Conservation (phyloP, 2,888 invertebrate species). For the Cantharis lateralis region DNA sequence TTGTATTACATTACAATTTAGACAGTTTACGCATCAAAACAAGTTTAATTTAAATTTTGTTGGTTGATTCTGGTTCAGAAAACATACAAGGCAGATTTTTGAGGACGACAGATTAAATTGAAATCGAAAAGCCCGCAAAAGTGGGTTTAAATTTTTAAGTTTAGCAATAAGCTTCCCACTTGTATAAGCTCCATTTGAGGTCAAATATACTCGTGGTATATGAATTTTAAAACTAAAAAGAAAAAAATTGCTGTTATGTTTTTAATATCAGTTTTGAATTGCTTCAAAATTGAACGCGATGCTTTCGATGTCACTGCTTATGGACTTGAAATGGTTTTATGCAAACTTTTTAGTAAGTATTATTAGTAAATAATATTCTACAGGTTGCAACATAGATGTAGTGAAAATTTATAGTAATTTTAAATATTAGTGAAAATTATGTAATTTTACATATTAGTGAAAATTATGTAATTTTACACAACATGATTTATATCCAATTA, state of each 20-base stretch:
- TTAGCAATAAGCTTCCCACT: background rate
- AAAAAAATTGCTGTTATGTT: background rate
- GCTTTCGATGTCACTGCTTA: background rate
- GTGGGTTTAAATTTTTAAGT: constrained; percentile 22
- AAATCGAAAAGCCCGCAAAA: constrained; percentile 12
- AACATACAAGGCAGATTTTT: background rate
- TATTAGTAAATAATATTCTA: background rate
- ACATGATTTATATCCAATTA: too few species aligned
- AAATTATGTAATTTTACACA: too few species aligned
- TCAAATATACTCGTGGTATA: background rate
- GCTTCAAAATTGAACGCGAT: background rate
- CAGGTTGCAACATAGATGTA: too few species aligned
- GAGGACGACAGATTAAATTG: constrained; percentile 1
- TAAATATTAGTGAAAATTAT: too few species aligned
- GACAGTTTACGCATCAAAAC: background rate
- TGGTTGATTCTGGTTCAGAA: background rate
- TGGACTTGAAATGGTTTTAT: background rate
- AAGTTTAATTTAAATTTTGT: background rate
- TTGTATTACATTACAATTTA: background rate
- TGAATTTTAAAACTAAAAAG: background rate
- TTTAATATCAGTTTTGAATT: background rate
- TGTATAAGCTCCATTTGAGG: background rate
- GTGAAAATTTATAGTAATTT: too few species aligned
- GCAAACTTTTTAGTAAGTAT: background rate
- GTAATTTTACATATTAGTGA: too few species aligned